A percentile compares a stretch with the other conserved stretches of the same genome.
phyloP scores from a whole-genome alignment of 2,113 vertebrate genomes.

The Beaufortia kweichowensis region DNA sequence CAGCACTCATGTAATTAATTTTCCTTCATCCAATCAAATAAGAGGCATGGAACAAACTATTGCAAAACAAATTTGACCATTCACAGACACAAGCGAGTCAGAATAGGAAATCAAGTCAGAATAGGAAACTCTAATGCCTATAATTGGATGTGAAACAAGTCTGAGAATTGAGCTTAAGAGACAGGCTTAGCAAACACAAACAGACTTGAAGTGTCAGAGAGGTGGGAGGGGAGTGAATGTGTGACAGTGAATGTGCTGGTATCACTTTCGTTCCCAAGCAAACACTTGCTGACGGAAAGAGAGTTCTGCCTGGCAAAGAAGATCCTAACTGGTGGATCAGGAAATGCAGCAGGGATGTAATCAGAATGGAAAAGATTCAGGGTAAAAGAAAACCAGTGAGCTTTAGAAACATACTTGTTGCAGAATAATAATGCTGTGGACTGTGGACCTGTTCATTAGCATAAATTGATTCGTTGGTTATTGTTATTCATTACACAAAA shows the following conservation, averaged over 20 bases:
- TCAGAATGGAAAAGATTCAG: conserved; percentile 41
- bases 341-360: conserved; percentile 48
- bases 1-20: too few species aligned
- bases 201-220: conserved; percentile 26
- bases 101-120: too few species aligned
- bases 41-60: too few species aligned
- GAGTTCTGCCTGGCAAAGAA: conserved; percentile 16
- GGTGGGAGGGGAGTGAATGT: background rate
- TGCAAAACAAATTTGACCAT: too few species aligned
- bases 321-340: conserved; percentile 56
- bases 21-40: too few species aligned
- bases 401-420: conserved; percentile 2
- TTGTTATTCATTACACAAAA: conserved; percentile 32
- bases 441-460: background rate
- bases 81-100: too few species aligned
- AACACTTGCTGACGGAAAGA: conserved; percentile 24
- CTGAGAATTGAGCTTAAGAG: conserved; percentile 38
- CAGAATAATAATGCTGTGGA: background rate
- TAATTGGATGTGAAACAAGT: conserved; percentile 55
- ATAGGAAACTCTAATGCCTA: conserved; percentile 38
- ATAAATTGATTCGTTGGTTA: conserved; percentile 29
- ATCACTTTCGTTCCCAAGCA: conserved; percentile 43
- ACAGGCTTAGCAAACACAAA: conserved; percentile 49
- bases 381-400: conserved; percentile 21
- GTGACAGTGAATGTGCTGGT: conserved; percentile 29